These are phyloP conservation scores for Nerophis lumbriciformis DNA, from an alignment of 2,113 vertebrate species.

Conservation along the genomic window DNA sequence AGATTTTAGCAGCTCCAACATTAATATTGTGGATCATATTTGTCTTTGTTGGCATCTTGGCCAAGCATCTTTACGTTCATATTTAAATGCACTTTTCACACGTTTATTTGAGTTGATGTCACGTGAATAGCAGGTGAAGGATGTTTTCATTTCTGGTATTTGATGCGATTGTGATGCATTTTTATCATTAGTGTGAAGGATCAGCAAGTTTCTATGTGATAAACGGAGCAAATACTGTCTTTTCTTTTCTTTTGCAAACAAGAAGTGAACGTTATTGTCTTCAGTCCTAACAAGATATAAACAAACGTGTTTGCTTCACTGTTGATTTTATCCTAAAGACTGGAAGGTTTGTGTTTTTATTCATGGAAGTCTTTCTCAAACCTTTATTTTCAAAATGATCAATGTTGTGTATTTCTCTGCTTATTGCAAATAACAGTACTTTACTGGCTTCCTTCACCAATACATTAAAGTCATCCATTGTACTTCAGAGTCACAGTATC, in stretches of 20 bases:
- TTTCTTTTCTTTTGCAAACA: background rate
- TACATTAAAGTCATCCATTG: no score
- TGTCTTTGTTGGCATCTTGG: conserved; percentile 3
- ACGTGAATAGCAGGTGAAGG: background rate
- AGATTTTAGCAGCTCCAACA: conserved; percentile 18
- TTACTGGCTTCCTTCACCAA: no score
- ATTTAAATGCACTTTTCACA: background rate
- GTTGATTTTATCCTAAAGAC: no score
- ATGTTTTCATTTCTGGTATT: background rate
- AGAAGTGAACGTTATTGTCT: conserved; percentile 8
- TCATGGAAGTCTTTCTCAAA: no score
- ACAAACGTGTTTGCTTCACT: background rate
- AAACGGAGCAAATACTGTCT: no score
- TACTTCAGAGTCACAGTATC: no score
- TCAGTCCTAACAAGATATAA: conserved; percentile 5
- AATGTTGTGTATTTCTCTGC: no score
- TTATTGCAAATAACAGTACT: no score
- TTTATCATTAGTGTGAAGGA: conserved; percentile 4
- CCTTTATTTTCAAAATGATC: no score
- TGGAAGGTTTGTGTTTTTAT: no score
- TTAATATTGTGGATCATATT: conserved; percentile 6
- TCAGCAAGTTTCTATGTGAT: conserved; percentile 1
- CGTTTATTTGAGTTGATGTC: background rate
- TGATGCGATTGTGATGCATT: background rate
- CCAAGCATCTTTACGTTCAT: conserved; percentile 3